Percentiles rank a stretch among this genome's conserved stretches.
phyloP scores from a whole-genome alignment of 92 coral and sea anemone species.

The Epizoanthus stellaris region DNA sequence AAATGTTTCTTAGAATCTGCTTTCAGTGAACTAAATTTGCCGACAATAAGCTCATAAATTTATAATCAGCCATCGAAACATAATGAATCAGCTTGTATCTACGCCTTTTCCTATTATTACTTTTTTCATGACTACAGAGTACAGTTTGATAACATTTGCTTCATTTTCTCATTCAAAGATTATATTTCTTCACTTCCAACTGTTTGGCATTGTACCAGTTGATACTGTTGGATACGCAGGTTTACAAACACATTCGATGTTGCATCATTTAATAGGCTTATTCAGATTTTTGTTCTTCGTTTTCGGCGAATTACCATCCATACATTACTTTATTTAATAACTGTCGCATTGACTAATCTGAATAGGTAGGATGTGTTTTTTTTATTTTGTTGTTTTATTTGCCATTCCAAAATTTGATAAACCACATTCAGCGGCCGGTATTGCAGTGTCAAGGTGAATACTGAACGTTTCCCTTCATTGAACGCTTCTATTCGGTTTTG shows the following conservation, averaged over 20 bases:
- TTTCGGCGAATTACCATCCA: not conserved
- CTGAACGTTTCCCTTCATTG: not conserved
- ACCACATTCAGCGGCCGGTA: not conserved
- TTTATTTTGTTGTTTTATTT: not conserved
- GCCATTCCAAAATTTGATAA: not conserved
- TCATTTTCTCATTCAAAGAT: not conserved
- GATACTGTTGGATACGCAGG: too few relatives aligned
- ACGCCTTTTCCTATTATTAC: not conserved
- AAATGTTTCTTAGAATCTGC: slow-evolving; percentile 6
- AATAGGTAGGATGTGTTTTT: not conserved
- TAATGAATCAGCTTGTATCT: not conserved
- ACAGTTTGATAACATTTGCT: not conserved
- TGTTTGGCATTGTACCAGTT: too few relatives aligned
- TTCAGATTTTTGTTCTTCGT: not conserved
- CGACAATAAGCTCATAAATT: slow-evolving; percentile 11
- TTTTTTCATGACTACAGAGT: not conserved
- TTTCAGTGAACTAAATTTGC: slow-evolving; percentile 16
- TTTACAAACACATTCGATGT: not conserved
- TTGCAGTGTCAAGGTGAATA: not conserved
- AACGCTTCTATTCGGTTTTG: not conserved
- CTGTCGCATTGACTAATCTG: not conserved
- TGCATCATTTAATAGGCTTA: not conserved
- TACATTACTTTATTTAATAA: slow-evolving; percentile 10
- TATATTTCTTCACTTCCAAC: not conserved
- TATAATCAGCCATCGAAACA: slow-evolving; percentile 1